Evolutionary conservation across 2,888 invertebrate species (phyloP), one percentile per base, ranked within the genome.

Genomic region (Aplocera efformata): DNA sequence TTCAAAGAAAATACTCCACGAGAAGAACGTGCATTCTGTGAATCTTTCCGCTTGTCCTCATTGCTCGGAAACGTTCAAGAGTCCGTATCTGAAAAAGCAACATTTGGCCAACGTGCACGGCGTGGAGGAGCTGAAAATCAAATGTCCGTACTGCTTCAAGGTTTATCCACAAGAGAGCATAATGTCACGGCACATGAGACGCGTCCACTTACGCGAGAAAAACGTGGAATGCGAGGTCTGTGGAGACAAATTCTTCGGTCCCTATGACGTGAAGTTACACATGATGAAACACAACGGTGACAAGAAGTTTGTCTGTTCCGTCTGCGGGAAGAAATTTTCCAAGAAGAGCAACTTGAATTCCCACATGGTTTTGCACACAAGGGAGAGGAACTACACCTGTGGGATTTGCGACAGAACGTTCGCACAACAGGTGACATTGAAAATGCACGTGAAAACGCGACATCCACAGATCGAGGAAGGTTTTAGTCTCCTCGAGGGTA

Each of bases 281-380:
- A 88, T 89, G 78, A 69, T 81, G 3, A 88, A 84, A 30, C 91
- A 91, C 48, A 88, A 85, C 23, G 89, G 89, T 0, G 90, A 90
- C 7, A 89, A 88, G 31, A 85, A 85, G 9, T 90, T 89, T 42
- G 77, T 91, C 0, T 92, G 92, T 50, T 79, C 90, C 0, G 76
- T 90, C 0, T 92, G 92, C 50, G 90, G 90, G 0, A 90, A 90
- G 55, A 90, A 90, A 54, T 90, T 91, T 53, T 82, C 90, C 0
- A 91, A 91, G 27, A 89, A 90, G 49, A 90, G 90, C 43, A 90
- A 91, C 49, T 62, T 92, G 43, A 90, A 89, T 27, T 82, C 89
- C 0, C 92, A 93, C 56, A 68, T 83, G 0, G 75, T 88, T 1
- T 77, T 90, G n/a, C 92, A 92, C 59, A 83, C 88, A 0, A 84